A percentile compares a stretch with the other conserved stretches of the same genome.
phyloP scores from a whole-genome alignment of 2,113 vertebrate species.

The Alligator mississippiensis region DNA sequence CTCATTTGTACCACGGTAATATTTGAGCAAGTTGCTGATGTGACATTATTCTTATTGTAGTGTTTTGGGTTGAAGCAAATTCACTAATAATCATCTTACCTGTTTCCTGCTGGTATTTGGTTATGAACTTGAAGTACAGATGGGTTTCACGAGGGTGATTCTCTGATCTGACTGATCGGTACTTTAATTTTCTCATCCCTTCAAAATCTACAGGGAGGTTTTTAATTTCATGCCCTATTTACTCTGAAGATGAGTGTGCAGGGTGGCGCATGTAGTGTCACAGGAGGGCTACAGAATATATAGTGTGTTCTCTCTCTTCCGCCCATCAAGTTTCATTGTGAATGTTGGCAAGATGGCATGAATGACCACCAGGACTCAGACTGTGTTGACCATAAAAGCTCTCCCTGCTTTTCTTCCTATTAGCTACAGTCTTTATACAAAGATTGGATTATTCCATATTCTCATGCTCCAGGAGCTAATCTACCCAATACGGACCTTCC shows the following conservation, averaged over 20 bases:
- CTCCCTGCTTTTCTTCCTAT: background rate
- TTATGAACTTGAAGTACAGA: background rate
- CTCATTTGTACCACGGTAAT: background rate
- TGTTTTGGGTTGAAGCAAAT: background rate
- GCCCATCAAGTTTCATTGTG: background rate
- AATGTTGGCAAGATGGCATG: background rate
- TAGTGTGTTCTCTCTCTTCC: background rate
- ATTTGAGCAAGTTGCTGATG: background rate
- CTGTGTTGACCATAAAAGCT: background rate
- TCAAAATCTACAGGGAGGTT: background rate
- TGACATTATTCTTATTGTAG: background rate
- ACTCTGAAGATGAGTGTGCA: background rate
- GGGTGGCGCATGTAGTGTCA: background rate
- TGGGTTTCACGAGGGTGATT: background rate
- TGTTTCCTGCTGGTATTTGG: background rate
- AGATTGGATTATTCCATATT: background rate
- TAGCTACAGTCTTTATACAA: background rate
- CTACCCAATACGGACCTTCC: background rate
- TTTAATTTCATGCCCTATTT: background rate
- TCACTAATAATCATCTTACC: background rate
- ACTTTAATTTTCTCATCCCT: background rate
- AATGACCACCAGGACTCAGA: background rate
- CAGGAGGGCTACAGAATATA: background rate
- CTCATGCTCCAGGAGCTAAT: background rate
- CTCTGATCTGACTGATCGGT: background rate